phyloP scores from a whole-genome alignment of 2,888 invertebrate genomes.

The Lithosia quadra region DNA sequence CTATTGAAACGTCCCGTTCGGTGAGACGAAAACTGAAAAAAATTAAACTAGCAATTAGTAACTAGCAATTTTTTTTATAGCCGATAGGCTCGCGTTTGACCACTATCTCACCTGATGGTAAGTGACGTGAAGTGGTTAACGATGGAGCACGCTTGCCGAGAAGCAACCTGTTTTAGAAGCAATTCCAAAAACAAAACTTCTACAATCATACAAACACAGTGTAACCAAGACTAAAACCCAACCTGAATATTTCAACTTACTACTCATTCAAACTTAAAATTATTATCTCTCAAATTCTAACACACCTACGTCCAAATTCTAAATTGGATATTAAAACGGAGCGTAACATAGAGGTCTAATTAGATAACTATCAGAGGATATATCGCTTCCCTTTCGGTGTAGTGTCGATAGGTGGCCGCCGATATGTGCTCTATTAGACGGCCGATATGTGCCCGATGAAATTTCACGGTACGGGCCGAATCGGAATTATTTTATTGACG shows the following conservation, averaged over 20 bases:
- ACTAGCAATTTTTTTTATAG: too few species aligned
- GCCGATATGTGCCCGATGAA: slow-evolving; percentile 62
- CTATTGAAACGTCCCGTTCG: too few species aligned
- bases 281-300: slow-evolving; percentile 41
- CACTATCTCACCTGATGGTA: too few species aligned
- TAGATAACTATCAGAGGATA: slow-evolving; percentile 68
- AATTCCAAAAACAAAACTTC: background rate
- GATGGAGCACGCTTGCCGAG: too few species aligned
- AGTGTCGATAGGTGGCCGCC: slow-evolving; percentile 36
- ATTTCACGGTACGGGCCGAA: slow-evolving; percentile 63
- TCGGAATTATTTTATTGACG: slow-evolving; percentile 68
- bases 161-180: too few species aligned
- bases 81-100: too few species aligned
- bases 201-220: background rate
- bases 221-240: background rate
- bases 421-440: slow-evolving; percentile 34
- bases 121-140: too few species aligned
- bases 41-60: too few species aligned
- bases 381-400: slow-evolving; percentile 60
- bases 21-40: too few species aligned
- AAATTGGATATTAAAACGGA: slow-evolving; percentile 57
- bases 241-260: slow-evolving; percentile 14
- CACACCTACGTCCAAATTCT: slow-evolving; percentile 43
- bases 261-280: slow-evolving; percentile 16
- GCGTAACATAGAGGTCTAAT: slow-evolving; percentile 62